phyloP scores from a whole-genome alignment of 1,140 invertebrate genomes.

The Magallana gigas region DNA sequence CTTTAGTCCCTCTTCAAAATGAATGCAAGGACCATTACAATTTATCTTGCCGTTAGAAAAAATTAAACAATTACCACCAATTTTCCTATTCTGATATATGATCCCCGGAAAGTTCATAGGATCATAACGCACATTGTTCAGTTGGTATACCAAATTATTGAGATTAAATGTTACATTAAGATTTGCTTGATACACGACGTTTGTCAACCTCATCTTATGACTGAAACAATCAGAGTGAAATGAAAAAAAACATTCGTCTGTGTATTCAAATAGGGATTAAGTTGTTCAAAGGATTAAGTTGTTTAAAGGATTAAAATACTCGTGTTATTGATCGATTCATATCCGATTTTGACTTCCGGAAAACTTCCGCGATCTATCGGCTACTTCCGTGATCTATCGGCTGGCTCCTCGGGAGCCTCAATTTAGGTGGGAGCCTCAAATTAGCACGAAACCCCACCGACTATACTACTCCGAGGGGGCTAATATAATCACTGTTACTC shows the following conservation, averaged over 20 bases:
- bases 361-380: no score
- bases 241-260: no score
- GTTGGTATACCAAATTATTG: neutral
- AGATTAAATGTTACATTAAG: constrained; percentile 2
- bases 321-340: no score
- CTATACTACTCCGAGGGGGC: no score
- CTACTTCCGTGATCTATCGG: no score
- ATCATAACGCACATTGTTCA: constrained; percentile 28
- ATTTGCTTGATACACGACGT: neutral
- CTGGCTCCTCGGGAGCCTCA: neutral
- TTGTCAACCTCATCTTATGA: constrained; percentile 15
- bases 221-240: no score
- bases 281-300: no score
- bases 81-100: constrained; percentile 32
- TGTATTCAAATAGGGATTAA: neutral
- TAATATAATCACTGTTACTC: no score
- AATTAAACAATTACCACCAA: constrained; percentile 49
- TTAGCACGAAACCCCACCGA: no score
- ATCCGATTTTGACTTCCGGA: no score
- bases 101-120: constrained; percentile 26
- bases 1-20: constrained; percentile 6
- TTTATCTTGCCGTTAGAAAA: constrained; percentile 50
- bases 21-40: constrained; percentile 34
- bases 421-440: no score
- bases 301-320: no score